These are phyloP conservation scores for Clepsis dumicolana DNA, from an alignment of 2,888 invertebrate genomes.

Conservation along the genomic window DNA sequence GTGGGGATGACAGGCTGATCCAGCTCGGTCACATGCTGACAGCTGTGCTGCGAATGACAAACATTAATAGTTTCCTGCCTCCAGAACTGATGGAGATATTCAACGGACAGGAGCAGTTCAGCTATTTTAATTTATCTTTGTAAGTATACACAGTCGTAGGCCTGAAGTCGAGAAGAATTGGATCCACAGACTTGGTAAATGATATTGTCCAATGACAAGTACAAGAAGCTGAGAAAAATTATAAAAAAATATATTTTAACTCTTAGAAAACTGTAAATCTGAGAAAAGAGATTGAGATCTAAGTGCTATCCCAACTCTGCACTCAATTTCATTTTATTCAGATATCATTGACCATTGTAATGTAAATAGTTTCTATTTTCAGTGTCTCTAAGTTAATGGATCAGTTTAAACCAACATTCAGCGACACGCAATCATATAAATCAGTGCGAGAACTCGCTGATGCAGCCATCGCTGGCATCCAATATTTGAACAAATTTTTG, in stretches of 20 bases:
- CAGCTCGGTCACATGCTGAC: conserved; percentile 74
- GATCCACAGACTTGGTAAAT: no score
- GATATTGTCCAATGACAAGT: no score
- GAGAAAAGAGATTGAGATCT: no score
- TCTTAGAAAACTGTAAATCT: no score
- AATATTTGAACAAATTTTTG: conserved; percentile 66
- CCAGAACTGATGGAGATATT: conserved; percentile 68
- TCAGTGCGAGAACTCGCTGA: conserved; percentile 65
- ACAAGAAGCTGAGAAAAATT: no score
- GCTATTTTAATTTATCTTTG: conserved; percentile 72
- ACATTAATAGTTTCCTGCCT: conserved; percentile 78
- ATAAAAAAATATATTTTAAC: no score
- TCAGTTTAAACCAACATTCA: conserved; percentile 72
- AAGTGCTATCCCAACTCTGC: no score
- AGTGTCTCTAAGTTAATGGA: conserved; percentile 72
- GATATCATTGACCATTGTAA: not conserved
- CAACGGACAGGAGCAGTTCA: conserved; percentile 65
- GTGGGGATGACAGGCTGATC: conserved; percentile 75
- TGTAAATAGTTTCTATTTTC: conserved; percentile 49
- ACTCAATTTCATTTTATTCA: not conserved
- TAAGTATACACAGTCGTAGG: conserved; percentile 54
- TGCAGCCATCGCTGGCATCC: conserved; percentile 56
- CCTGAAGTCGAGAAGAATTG: not conserved
- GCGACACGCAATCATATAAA: conserved; percentile 70
- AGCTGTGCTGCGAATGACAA: conserved; percentile 75